Evolutionary conservation across 1,140 invertebrate species (phyloP).

Genomic region (Maniola jurtina): DNA sequence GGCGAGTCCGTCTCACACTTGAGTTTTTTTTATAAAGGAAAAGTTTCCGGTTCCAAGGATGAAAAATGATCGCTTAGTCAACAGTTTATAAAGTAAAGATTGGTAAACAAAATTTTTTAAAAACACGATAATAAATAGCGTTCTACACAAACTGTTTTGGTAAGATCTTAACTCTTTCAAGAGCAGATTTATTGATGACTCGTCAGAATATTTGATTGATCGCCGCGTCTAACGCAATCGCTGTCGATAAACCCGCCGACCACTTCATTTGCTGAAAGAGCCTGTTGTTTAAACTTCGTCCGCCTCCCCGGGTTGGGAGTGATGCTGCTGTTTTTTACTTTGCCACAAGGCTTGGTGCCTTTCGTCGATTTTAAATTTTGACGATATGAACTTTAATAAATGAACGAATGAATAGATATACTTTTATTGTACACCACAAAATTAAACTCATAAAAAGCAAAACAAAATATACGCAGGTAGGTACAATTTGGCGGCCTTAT

Average conservation of each 20-base stretch:
- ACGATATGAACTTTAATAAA: neutral
- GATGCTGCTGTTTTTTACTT: conserved; percentile 49
- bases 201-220: conserved; percentile 70
- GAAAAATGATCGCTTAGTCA: too few relatives aligned
- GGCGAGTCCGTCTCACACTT: too few relatives aligned
- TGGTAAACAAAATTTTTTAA: neutral
- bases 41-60: too few relatives aligned
- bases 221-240: conserved; percentile 58
- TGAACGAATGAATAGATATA: too few relatives aligned
- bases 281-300: conserved; percentile 56
- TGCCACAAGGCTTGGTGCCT: conserved; percentile 6
- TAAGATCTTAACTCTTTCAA: conserved; percentile 27
- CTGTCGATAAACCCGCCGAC: conserved; percentile 56
- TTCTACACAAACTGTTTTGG: neutral
- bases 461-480: too few relatives aligned
- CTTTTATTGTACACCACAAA: too few relatives aligned
- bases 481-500: too few relatives aligned
- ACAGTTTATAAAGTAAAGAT: too few relatives aligned
- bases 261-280: conserved; percentile 62
- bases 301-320: conserved; percentile 18
- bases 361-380: neutral
- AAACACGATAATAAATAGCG: neutral
- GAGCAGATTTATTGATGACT: conserved; percentile 65
- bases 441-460: too few relatives aligned
- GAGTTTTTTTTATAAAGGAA: too few relatives aligned